Percentiles rank a stretch among this genome's conserved stretches.
Evolutionary conservation across 2,113 vertebrate genomes (phyloP).

Genomic region (Nerophis ophidion): DNA sequence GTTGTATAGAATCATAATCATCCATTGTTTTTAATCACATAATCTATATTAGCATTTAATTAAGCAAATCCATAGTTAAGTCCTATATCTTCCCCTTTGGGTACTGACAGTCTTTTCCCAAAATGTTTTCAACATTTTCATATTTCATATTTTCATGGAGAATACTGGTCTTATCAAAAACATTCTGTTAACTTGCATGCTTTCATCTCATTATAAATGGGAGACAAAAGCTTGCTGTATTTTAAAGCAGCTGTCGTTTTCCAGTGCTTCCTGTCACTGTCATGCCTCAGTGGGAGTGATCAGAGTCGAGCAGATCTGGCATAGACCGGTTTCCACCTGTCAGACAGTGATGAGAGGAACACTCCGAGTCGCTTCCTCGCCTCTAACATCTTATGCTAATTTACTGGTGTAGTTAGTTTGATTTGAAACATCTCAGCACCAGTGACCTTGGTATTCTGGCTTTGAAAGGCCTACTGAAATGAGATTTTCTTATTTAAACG

Average conservation of each 20-base stretch:
- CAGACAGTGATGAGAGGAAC: constrained; percentile 45
- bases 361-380: constrained; percentile 20
- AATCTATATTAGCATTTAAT: constrained; percentile 36
- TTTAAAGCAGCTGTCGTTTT: constrained; percentile 40
- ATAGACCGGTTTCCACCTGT: constrained; percentile 58
- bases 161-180: constrained; percentile 33
- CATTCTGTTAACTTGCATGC: constrained; percentile 1
- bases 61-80: constrained; percentile 51
- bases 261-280: constrained; percentile 40
- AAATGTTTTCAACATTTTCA: constrained; percentile 14
- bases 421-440: constrained; percentile 31
- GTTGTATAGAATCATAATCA: constrained; percentile 27
- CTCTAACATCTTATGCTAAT: constrained; percentile 31
- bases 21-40: constrained; percentile 35
- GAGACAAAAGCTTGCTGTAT: constrained; percentile 43
- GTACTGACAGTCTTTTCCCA: constrained; percentile 15
- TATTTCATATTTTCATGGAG: neutral
- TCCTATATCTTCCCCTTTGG: constrained; percentile 32
- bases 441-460: constrained; percentile 12
- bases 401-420: constrained; percentile 24
- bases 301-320: constrained; percentile 47
- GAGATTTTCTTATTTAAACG: no score
- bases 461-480: no score
- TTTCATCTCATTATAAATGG: constrained; percentile 45
- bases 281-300: constrained; percentile 52